Evolutionary conservation across 2,797 vertebrate species (phyloP).

Genomic region (Cyprinella venusta): DNA sequence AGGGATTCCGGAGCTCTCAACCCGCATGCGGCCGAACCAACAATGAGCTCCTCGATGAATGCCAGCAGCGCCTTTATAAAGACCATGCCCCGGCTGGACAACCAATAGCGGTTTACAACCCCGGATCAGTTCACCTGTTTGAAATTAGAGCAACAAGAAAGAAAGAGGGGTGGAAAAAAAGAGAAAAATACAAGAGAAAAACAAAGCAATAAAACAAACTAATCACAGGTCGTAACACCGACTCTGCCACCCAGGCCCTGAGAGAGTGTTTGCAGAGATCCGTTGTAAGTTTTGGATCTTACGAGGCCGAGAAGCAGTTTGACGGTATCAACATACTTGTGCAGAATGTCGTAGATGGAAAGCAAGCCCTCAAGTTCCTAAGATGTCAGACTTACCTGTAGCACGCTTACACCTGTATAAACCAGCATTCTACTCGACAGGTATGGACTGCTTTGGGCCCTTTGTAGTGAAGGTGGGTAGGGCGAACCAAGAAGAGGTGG

Average conservation of each 20-base stretch:
- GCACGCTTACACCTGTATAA: constrained; percentile 2
- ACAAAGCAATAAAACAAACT: no score
- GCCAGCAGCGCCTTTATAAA: no score
- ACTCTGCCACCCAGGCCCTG: neutral
- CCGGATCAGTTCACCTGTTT: no score
- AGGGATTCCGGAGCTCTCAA: no score
- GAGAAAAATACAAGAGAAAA: no score
- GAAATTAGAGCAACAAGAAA: no score
- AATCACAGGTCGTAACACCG: no score
- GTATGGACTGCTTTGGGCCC: constrained; percentile 40
- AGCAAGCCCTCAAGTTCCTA: neutral
- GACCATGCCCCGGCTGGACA: no score
- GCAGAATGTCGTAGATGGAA: neutral
- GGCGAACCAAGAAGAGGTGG: constrained; percentile 31
- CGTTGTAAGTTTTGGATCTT: constrained; percentile 1
- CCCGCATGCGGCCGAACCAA: no score
- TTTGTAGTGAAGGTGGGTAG: constrained; percentile 24
- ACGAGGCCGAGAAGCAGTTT: neutral
- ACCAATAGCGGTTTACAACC: no score
- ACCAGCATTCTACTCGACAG: constrained; percentile 21
- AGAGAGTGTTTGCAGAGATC: constrained; percentile 22
- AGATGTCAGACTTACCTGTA: constrained; percentile 32
- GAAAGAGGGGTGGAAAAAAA: no score
- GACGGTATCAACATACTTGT: neutral
- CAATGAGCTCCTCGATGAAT: no score